Conservation (phyloP, 2,888 invertebrate genomes). For the Diarsia mendica region DNA sequence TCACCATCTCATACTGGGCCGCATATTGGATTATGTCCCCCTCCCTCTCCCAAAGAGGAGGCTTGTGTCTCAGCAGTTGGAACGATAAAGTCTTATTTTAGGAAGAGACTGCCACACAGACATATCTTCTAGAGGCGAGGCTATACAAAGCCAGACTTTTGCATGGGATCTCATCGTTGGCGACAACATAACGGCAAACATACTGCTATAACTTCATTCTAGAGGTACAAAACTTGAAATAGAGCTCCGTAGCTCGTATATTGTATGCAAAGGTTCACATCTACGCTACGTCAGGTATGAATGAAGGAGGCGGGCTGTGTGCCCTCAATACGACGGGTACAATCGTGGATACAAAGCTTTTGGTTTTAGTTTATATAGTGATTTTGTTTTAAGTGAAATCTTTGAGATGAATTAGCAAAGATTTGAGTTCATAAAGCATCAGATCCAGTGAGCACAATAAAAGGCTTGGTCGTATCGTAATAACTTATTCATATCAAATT, state of each 20-base stretch:
- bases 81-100: background rate
- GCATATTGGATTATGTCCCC: background rate
- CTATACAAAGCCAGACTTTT: background rate
- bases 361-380: constrained; percentile 11
- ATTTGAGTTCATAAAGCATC: background rate
- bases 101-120: background rate
- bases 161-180: background rate
- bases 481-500: too few relatives aligned
- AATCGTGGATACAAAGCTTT: constrained; percentile 51
- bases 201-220: constrained; percentile 21
- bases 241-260: constrained; percentile 27
- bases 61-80: background rate
- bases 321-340: constrained; percentile 76
- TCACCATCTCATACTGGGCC: background rate
- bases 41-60: background rate
- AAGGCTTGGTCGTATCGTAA: too few relatives aligned
- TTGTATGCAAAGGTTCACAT: constrained; percentile 63
- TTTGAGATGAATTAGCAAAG: background rate
- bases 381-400: background rate
- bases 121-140: background rate
- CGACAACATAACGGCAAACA: constrained; percentile 29
- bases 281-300: constrained; percentile 62
- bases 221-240: constrained; percentile 44
- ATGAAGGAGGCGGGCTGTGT: constrained; percentile 74
- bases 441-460: background rate